Evolutionary conservation across 1,140 invertebrate genomes (phyloP), one percentile per base, ranked within the genome.

Genomic region (Drosophila truncata): DNA sequence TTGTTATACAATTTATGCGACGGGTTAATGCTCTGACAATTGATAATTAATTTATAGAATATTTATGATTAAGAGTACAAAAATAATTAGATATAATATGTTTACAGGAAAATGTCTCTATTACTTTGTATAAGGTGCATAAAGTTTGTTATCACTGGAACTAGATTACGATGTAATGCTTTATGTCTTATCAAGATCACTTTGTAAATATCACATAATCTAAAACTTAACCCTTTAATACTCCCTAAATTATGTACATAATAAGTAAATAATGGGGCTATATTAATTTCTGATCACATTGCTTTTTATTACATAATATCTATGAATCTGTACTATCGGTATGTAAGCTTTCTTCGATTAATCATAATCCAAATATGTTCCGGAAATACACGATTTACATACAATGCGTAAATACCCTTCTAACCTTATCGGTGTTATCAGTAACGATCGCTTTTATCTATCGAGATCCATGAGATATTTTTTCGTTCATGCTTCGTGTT

Each of bases 381-480:
- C 50, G 50, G 20, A 35, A 54, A 54, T 23, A 35, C 20, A 23
- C 18, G 20, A 54, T 54, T 35, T 54, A 35, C 52, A 54, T 54
- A 23, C 13, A 54, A 54, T 54, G 5, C 14, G 29, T 23, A n/a
- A 33, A 37, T 55, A 37, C 52, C 5, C 20, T 55, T 55, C 33
- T 25, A 31, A 14, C 18, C 27, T 62, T 65, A 65, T 62, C 62
- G 13, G 14, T 25, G 33, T 65, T 39, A 57, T 57, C 54, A 37
- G 20, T 20, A 23, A 16, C 62, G 57, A 65, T 65, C 62, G 29
- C 16, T 63, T 65, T 52, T 66, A 69, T 69, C 62, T 52, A 35
- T 69, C 5, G 46, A 33, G 46, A 69, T 69, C 37, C 33, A 9
- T 16, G 61, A 6, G 39, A 66, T 63, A 39, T 47, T 46, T 47